Base-by-base conservation (phyloP, 2,797 vertebrate genomes). In the Tadarida brasiliensis region DNA sequence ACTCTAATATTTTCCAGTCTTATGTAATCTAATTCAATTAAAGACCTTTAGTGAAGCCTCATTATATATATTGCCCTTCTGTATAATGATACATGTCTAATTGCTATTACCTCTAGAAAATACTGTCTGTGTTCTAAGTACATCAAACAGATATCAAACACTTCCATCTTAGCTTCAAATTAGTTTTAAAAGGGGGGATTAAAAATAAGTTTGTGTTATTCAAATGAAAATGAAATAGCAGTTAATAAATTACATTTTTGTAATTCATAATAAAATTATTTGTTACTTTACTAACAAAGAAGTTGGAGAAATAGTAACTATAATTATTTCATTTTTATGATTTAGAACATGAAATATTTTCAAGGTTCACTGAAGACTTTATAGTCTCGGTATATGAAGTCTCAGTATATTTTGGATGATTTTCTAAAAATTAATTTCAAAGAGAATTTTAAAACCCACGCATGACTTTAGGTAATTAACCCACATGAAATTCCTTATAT, bases 61-160 rank as follows among this genome's bases (percentile, higher is more conserved):
- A 94, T 94, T 95, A 91, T 92, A 92, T 78, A 88, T 92, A 95
- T 84, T 95, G 49, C 71, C 85, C 22, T 71, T 85, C 90, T 94
- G 28, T 84, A 77, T 92, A 96, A 96, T 91, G 91, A 68, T 83
- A 63, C 28, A 22, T 30, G 24, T 87, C 49, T 90, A 95, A 90
- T 96, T 95, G 67, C 49, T 96, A n/a, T 92, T 90, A 92, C 30
- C 11, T 82, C 39, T 88, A 63, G 54, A 87, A 96, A 95, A 92
- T 77, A 94, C 73, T 95, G 95, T 96, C 49, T 96, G 56, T 73
- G n/a, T 68, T 87, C 35, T 85, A 88, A 88, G 26, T 91, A 90
- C n/a, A 90, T 80, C 47, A 87, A 49, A 94, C 56, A 90, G 5
- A 85, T 74, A 96, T 59, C 65, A 92, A 92, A 26, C 20, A 91